Evolutionary conservation across 2,113 vertebrate genomes (phyloP).

Genomic region (Pseudonaja textilis): DNA sequence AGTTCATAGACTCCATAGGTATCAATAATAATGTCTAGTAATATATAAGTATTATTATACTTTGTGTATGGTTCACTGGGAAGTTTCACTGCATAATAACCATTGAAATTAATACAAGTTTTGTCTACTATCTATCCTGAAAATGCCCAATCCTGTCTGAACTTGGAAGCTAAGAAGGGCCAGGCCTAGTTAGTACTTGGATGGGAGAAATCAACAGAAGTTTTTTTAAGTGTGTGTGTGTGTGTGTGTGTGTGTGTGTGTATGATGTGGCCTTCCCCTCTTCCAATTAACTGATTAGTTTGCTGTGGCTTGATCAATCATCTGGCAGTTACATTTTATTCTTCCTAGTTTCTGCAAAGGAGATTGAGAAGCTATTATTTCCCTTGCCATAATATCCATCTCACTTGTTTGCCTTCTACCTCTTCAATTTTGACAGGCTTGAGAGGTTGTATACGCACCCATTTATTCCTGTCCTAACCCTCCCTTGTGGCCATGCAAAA

Average conservation of each 20-base stretch:
- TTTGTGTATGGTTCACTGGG: neutral
- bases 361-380: neutral
- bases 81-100: neutral
- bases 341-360: neutral
- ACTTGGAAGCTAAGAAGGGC: neutral
- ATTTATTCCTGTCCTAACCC: neutral
- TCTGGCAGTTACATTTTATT: neutral
- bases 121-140: neutral
- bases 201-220: neutral
- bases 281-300: neutral
- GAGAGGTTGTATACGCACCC: neutral
- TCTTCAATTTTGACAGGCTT: neutral
- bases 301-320: neutral
- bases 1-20: neutral
- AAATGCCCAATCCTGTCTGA: neutral
- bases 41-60: neutral
- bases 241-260: neutral
- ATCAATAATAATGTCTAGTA: neutral
- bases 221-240: too few species aligned
- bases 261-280: neutral
- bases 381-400: neutral
- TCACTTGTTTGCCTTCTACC: neutral
- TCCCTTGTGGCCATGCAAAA: neutral
- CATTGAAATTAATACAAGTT: neutral
- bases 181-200: neutral